phyloP scores from a whole-genome alignment of 2,113 vertebrate species.

The Rostratula benghalensis region DNA sequence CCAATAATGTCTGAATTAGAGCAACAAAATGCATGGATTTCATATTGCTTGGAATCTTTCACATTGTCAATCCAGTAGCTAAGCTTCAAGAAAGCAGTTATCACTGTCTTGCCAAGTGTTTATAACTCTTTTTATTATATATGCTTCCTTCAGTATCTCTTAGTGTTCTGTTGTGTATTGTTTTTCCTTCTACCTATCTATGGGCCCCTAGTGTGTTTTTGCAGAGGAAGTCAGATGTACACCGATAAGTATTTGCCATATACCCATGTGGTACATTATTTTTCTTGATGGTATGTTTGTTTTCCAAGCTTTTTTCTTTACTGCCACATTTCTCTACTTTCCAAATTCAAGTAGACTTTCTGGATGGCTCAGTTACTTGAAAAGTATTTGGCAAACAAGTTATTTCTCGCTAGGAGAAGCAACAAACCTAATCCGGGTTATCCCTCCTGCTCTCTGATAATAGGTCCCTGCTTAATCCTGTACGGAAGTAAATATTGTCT shows the following conservation, averaged over 20 bases:
- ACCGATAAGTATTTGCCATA: background rate
- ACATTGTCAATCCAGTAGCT: background rate
- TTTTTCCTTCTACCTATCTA: background rate
- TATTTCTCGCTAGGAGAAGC: slow-evolving; percentile 16
- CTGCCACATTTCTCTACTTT: background rate
- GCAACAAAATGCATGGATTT: background rate
- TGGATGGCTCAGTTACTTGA: background rate
- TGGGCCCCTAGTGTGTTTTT: background rate
- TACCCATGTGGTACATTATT: background rate
- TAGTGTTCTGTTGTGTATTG: background rate
- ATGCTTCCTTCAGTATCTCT: background rate
- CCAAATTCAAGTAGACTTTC: background rate
- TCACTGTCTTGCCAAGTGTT: background rate
- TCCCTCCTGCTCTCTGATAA: slow-evolving; percentile 9
- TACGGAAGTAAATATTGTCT: slow-evolving; percentile 13
- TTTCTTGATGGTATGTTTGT: background rate
- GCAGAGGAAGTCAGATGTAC: background rate
- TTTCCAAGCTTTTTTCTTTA: background rate
- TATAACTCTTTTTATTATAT: background rate
- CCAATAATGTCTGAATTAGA: background rate
- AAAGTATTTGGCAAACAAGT: slow-evolving; percentile 24
- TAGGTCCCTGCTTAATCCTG: slow-evolving; percentile 23
- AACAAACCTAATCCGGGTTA: slow-evolving; percentile 40
- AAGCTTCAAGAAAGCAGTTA: background rate
- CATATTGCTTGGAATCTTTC: background rate